Conservation (phyloP, 2,113 vertebrate genomes). For the Gavia stellata region DNA sequence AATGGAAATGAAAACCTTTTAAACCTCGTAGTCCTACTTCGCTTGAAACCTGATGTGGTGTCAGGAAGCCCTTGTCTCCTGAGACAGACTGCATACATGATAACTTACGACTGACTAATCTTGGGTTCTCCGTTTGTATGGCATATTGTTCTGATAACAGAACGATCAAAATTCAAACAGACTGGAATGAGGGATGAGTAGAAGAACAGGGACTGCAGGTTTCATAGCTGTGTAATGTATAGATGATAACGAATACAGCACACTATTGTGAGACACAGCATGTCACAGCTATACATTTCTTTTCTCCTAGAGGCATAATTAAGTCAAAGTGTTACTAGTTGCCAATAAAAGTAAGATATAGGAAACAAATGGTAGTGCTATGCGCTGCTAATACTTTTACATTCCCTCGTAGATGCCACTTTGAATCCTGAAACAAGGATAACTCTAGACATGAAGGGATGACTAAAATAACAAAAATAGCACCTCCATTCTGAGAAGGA, state of each 20-base stretch:
- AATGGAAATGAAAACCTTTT: slow-evolving; percentile 15
- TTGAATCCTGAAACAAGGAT: background rate
- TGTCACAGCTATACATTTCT: background rate
- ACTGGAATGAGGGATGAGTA: background rate
- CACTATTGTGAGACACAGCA: background rate
- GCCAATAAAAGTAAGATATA: background rate
- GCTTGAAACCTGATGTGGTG: background rate
- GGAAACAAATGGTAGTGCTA: background rate
- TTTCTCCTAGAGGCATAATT: background rate
- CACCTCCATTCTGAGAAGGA: background rate
- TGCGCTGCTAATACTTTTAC: background rate
- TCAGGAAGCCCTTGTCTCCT: background rate
- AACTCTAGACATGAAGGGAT: background rate
- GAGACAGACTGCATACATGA: background rate
- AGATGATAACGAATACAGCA: background rate
- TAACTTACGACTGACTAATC: background rate
- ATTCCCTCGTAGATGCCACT: background rate
- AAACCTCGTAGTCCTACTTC: background rate
- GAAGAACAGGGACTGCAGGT: background rate
- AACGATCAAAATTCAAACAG: background rate
- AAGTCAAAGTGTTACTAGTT: background rate
- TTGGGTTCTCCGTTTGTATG: background rate
- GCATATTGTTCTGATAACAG: background rate
- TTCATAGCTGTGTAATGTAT: background rate
- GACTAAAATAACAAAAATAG: background rate